Evolutionary conservation across 2,113 vertebrate genomes (phyloP).

Genomic region (Vombatus ursinus): DNA sequence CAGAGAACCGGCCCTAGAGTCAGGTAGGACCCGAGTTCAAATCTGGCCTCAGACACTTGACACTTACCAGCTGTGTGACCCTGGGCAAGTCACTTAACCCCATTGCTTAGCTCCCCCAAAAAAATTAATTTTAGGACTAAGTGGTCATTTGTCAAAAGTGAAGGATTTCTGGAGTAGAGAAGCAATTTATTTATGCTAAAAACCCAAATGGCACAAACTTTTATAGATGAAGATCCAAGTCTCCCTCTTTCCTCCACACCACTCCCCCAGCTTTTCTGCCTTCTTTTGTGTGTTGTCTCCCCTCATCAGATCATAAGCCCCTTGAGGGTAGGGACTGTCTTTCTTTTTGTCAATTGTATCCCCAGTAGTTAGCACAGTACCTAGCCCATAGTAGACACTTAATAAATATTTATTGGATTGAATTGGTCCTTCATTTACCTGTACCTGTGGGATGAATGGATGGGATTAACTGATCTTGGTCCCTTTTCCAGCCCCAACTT

Average conservation of each 20-base stretch:
- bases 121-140: slow-evolving; percentile 79
- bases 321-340: background rate
- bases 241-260: background rate
- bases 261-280: background rate
- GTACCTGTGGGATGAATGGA: background rate
- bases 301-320: background rate
- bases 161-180: slow-evolving; percentile 83
- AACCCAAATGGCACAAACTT: background rate
- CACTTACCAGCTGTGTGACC: too few relatives aligned
- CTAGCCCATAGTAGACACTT: too few relatives aligned
- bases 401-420: too few relatives aligned
- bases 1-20: too few relatives aligned
- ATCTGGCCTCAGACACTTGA: too few relatives aligned
- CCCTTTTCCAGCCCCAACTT: background rate
- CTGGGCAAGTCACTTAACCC: too few relatives aligned
- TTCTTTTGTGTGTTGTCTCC: background rate
- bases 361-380: background rate
- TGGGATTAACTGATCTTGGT: background rate
- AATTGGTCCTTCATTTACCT: background rate
- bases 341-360: background rate
- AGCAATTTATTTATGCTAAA: slow-evolving; percentile 35
- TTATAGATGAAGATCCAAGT: background rate
- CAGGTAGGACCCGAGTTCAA: too few relatives aligned
- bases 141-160: slow-evolving; percentile 83
- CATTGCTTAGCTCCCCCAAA: too few relatives aligned